phyloP scores from a whole-genome alignment of 2,113 vertebrate genomes.

The Fregetta grallaria region DNA sequence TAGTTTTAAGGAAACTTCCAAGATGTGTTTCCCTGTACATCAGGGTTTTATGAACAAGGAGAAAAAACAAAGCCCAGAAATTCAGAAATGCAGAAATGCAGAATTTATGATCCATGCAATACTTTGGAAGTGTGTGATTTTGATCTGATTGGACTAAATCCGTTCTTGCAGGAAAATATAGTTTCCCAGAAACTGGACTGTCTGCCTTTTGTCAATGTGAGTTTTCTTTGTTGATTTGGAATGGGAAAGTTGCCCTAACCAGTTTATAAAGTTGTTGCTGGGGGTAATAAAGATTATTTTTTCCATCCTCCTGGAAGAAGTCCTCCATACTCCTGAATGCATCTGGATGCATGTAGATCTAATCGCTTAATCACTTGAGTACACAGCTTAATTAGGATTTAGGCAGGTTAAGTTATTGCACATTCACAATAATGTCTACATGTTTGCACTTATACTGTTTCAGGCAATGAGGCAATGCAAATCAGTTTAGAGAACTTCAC shows the following conservation, averaged over 20 bases:
- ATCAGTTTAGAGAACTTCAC: not conserved
- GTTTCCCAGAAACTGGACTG: not conserved
- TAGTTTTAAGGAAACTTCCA: not conserved
- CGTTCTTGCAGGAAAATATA: not conserved
- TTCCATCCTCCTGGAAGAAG: not conserved
- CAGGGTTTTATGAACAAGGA: not conserved
- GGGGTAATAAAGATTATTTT: not conserved
- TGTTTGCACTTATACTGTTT: not conserved
- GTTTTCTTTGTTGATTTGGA: not conserved
- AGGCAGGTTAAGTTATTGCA: not conserved
- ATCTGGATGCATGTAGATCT: not conserved
- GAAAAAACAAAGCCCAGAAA: not conserved
- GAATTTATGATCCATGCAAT: not conserved
- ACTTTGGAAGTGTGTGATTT: not conserved
- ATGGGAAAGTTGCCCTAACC: not conserved
- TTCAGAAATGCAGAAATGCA: not conserved
- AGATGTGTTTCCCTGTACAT: not conserved
- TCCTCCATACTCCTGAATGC: not conserved
- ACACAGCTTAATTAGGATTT: not conserved
- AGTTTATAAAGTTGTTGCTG: not conserved
- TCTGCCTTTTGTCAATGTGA: not conserved
- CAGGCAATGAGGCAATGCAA: not conserved
- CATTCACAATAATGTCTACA: not conserved
- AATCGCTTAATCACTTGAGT: not conserved
- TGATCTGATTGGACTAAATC: not conserved